phyloP scores from a whole-genome alignment of 2,113 vertebrate genomes.

The Gulo gulo region DNA sequence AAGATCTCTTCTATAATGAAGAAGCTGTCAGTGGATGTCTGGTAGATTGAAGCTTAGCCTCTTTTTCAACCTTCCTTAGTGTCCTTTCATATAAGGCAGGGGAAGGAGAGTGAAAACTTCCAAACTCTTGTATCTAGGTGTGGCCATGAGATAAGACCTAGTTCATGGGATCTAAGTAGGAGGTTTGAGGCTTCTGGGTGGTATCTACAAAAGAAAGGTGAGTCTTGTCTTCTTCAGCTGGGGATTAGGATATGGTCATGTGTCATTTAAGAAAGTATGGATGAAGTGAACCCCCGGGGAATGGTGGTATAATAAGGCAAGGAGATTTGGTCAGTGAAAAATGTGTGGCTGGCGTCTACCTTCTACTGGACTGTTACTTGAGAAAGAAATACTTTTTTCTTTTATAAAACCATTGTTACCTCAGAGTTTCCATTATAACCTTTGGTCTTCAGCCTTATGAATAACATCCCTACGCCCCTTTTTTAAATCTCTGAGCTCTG shows the following conservation, averaged over 20 bases:
- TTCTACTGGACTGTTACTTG: background rate
- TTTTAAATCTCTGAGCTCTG: background rate
- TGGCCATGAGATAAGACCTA: background rate
- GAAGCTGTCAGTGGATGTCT: background rate
- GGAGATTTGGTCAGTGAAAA: background rate
- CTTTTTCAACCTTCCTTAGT: background rate
- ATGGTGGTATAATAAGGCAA: background rate
- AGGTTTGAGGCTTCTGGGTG: background rate
- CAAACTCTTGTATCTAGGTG: background rate
- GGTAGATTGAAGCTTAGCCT: too few relatives aligned
- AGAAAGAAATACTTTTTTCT: background rate
- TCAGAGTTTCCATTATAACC: background rate
- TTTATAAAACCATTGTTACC: background rate
- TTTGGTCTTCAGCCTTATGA: background rate
- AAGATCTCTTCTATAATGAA: too few relatives aligned
- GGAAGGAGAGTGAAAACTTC: background rate
- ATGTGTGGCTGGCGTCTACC: background rate
- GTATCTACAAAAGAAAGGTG: too few relatives aligned
- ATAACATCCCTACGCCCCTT: background rate
- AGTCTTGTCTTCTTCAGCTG: background rate
- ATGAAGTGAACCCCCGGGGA: background rate
- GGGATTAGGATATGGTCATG: background rate
- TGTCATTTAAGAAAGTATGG: background rate
- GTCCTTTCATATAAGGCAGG: background rate
- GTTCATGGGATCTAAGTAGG: background rate